Evolutionary conservation across 2,888 invertebrate species (phyloP).

Genomic region (Steinernema scapterisci): DNA sequence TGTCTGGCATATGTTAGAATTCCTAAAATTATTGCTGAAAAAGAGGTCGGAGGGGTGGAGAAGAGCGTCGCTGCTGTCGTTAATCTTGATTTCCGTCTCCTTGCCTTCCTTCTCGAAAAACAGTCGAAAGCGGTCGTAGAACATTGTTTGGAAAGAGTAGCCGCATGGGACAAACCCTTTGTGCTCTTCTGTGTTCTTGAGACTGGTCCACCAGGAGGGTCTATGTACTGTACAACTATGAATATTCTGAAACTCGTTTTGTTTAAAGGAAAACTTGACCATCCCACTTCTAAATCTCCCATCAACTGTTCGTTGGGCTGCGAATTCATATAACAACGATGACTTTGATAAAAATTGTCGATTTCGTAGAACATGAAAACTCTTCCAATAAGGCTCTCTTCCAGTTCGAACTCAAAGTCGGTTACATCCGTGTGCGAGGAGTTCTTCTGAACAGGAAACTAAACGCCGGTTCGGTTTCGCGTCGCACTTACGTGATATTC

Average conservation of each 20-base stretch:
- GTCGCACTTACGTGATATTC: conserved; percentile 7
- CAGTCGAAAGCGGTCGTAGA: neutral
- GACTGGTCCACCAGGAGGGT: too few relatives aligned
- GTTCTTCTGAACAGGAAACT: neutral
- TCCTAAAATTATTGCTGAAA: too few relatives aligned
- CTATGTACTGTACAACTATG: neutral
- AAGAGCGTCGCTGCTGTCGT: neutral
- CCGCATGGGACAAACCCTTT: neutral
- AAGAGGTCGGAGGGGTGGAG: neutral
- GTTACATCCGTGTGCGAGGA: neutral
- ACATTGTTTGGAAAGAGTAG: neutral
- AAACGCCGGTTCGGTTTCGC: too few relatives aligned
- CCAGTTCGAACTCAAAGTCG: neutral
- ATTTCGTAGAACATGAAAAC: neutral
- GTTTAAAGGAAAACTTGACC: too few relatives aligned
- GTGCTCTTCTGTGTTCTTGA: too few relatives aligned
- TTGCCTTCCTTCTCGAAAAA: too few relatives aligned
- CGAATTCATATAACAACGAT: neutral
- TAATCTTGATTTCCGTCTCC: neutral
- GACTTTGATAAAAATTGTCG: neutral
- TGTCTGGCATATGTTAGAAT: too few relatives aligned
- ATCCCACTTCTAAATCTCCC: too few relatives aligned
- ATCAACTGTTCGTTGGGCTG: too few relatives aligned
- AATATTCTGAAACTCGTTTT: neutral
- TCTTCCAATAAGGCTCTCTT: neutral